Base-by-base conservation (phyloP, 2,888 invertebrate species). In the Caprella mutica region DNA sequence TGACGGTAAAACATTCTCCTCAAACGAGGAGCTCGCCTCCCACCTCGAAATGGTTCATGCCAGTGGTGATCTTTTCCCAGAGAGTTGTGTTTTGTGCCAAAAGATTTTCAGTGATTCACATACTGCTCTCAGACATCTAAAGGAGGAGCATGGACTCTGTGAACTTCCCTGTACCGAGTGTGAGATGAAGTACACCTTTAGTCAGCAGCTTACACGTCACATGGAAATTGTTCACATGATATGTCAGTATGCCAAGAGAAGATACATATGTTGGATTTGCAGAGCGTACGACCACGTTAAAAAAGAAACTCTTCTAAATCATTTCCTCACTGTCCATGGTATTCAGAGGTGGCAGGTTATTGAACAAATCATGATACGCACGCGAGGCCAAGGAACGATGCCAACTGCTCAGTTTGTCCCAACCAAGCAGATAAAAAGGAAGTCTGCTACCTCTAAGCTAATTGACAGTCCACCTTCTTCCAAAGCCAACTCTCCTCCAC, bases 221-320 rank as follows among this genome's bases (percentile, higher is more conserved):
- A 64, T 56, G 14, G 64, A 64, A 48, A 64, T 64, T 29, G 64
- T 64, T n/a, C 64, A 64, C 43, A 60, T 58, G 35, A 58, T 64
- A 9, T 64, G 64, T 24, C 54, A 38, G 3, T 64, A 64, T 43
- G 60, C 64, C 24, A 64, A 64, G 46, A 43, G 64, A 17, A 52
- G 64, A 1, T 64, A 64, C 35, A 64, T 64, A 17, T 64, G 64
- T 51, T 64, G 64, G 64, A 64, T 64, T n/a, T 64, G 64, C 30
- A 50, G 64, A 24, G 64, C 64, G 2, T 64, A 64, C 30, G 64
- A 64, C 39, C 64, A 64, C 19, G 64, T 64, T 17, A 64, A 64
- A 39, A 64, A 64, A 29, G 64, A 64, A 33, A 64, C 64, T 5
- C 58, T 64, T 26, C 60, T 64, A 60, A 64, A 64, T 38, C 64